These are phyloP conservation scores for Hylaeus volcanicus DNA, from an alignment of 1,140 invertebrate species.

Conservation along the genomic window DNA sequence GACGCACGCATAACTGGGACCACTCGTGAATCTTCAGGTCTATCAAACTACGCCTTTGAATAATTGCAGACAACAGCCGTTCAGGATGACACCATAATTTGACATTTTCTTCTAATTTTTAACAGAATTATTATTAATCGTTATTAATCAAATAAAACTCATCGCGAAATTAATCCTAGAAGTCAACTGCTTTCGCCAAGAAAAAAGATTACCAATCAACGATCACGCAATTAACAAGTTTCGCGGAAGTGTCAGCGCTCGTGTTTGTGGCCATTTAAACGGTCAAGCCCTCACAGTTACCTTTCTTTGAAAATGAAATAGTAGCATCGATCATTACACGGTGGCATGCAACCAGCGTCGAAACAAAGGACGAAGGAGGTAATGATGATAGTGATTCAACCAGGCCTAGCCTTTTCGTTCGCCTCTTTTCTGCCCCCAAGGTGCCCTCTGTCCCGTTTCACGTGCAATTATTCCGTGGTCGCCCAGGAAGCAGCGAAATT, in stretches of 20 bases:
- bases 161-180: too few species aligned
- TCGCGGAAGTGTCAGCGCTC: background rate
- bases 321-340: constrained; percentile 23
- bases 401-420: constrained; percentile 8
- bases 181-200: too few species aligned
- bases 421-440: background rate
- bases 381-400: constrained; percentile 45
- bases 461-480: constrained; percentile 43
- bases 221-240: background rate
- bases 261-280: background rate
- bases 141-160: too few species aligned
- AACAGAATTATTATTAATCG: too few species aligned
- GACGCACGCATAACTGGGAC: background rate
- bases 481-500: constrained; percentile 56
- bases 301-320: constrained; percentile 11
- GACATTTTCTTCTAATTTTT: too few species aligned
- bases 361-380: constrained; percentile 42
- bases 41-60: background rate
- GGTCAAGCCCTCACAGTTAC: constrained; percentile 18
- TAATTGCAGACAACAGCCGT: background rate
- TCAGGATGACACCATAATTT: too few species aligned
- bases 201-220: background rate
- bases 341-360: constrained; percentile 25
- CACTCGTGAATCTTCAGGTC: background rate
- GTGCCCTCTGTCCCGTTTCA: constrained; percentile 16